Base-by-base conservation (phyloP, 1,140 invertebrate species). In the Contarinia nasturtii region DNA sequence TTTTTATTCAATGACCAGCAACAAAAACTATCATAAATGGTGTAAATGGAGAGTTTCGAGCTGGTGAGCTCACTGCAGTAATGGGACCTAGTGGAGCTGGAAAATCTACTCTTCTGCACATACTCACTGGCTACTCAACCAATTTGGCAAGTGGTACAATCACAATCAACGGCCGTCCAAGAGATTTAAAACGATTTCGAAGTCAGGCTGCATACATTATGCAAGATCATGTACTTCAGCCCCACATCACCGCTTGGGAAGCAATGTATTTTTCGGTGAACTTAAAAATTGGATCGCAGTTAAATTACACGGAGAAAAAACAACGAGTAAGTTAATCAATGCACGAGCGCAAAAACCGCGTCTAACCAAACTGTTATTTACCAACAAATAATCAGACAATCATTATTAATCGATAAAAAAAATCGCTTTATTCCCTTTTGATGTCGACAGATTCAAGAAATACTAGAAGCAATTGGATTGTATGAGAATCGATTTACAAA, bases 201-300 rank as follows among this genome's bases (percentile, higher is more conserved):
- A 77, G 83, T 56, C 74, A 83, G 52, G 86, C 86, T 0, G 87
- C 85, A 48, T 95, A 93, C 58, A 92, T 94, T 49, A 85, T 88
- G 66, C 90, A 94, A 63, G 80, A 93, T 54, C 86, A 92, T 55
- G 73, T 80, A 53, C 67, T 95, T 7, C 79, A 90, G 48, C 77
- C 83, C 0, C 71, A 85, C 53, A 70, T 95, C 2, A 86, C 84
- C 1, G 86, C 92, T 1, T 67, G 77, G 27, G 90, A 96, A 66
- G 79, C 86, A 2, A 86, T 95, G 74, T 70, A 74, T 49, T 76
- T 87, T 45, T 86, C 89, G 2, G 85, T 86, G 0, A 83, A 92
- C 59, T 71, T 96, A 0, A 94, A 94, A 64, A 69, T 93, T 12
- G 75, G 76, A 11, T 70, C 73, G 33, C 73, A 75, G 44, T 72